Base-by-base conservation (phyloP, 2,113 vertebrate genomes). In the Stercorarius parasiticus region DNA sequence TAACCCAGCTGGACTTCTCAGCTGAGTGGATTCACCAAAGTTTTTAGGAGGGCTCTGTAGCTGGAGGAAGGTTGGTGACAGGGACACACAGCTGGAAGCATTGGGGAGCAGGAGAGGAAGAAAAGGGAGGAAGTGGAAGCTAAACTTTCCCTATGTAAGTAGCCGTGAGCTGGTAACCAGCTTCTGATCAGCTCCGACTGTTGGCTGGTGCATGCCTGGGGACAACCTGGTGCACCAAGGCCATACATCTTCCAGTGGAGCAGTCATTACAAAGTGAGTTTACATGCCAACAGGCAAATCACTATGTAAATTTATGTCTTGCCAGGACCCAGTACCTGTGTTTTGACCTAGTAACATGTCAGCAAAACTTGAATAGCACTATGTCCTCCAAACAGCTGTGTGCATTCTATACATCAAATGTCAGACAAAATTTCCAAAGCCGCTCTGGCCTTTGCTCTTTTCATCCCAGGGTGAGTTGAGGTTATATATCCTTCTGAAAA, bases 11-110 rank as follows among this genome's bases (percentile, higher is more conserved):
- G 50, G 30, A 61, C 11, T 80, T 69, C 12, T 56, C 49, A 56
- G 25, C 13, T 79, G n/a, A n/a, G 6, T 76, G 71, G 50, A 69
- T 83, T 69, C 29, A 72, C 22, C 20, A 11, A 52, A 47, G 16
- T 6, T 80, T 55, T 71, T 64, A 80, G 23, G 11, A 50, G 40
- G 23, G 3, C n/a, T 80, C 17, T 32, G 18, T 42, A 82, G 29
- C 19, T 64, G 45, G 25, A 77, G 26, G 5, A 86, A 38, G 9
- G 4, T 36, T 10, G 3, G 5, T 70, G 26, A 7, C 36, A 71
- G 17, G 3, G 5, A 1, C 4, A 2, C 13, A 15, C 9, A 49
- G 15, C 26, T 7, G 8, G 43, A 14, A 77, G 8, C 9, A 6
- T 0, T 40, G 18, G 9, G 7, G 9, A 91, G 4, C 7, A 59